Conservation (phyloP, 1,140 invertebrate species). For the Halyomorpha halys region DNA sequence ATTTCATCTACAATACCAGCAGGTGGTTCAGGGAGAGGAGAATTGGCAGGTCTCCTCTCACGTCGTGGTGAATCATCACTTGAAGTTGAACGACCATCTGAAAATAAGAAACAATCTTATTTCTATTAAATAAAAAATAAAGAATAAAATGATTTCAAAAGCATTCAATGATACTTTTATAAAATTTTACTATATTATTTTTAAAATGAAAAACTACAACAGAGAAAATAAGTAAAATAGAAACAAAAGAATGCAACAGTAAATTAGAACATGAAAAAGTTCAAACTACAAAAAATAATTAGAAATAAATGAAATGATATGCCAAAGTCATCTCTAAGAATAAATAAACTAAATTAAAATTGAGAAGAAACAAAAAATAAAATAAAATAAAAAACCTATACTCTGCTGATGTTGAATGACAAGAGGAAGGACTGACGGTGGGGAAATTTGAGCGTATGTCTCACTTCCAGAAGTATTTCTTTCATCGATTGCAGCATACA, state of each 20-base stretch:
- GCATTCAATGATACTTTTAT: neutral
- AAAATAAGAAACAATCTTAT: neutral
- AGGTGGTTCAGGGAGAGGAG: constrained; percentile 53
- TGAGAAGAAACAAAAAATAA: neutral
- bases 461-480: constrained; percentile 67
- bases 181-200: too few relatives aligned
- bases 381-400: constrained; percentile 9
- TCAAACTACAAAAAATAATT: too few relatives aligned
- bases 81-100: neutral
- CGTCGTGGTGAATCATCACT: constrained; percentile 60
- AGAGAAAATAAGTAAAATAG: neutral
- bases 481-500: constrained; percentile 81
- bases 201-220: neutral
- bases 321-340: too few relatives aligned
- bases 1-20: constrained; percentile 62
- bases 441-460: constrained; percentile 76
- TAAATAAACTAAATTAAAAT: too few relatives aligned
- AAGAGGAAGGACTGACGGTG: constrained; percentile 40
- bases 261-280: too few relatives aligned
- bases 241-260: too few relatives aligned
- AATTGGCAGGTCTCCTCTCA: constrained; percentile 77
- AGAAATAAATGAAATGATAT: too few relatives aligned
- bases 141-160: neutral
- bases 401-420: constrained; percentile 18
- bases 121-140: too few relatives aligned